Base-by-base conservation (phyloP, 2,888 invertebrate genomes). In the Perithous albicinctus region DNA sequence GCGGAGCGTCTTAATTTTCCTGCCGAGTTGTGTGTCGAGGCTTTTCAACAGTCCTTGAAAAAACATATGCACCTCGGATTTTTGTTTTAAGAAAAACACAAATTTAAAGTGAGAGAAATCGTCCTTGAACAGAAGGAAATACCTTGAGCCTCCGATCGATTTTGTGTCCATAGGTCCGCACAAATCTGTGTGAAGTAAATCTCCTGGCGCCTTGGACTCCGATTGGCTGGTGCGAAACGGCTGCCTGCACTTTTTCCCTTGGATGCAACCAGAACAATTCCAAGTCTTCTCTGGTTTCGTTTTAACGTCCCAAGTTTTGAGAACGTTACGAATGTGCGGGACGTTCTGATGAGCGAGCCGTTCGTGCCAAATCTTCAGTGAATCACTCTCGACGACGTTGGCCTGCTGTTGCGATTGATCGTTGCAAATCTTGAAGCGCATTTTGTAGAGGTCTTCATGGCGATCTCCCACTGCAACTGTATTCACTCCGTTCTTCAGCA, bases 41-140 rank as follows among this genome's bases (percentile, higher is more conserved):
- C 26, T 56, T 5, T 12, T 73, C 3, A 77, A 12, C 12, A 80
- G 64, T 7, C 15, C 75, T 35, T 66, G 23, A 15, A 81, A 59
- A 3, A 26, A 20, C 1, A 12, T 46, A 23, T 18, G 46, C 23
- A 46, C 63, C 8, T 78, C 66, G 1, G 51, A 54, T 46, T 75
- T 78, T 1, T 56, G 10, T 5, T 38, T 78, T 20, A 83, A 38
- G 46, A 83, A 83, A 12, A 29, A 81, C 2, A 83, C 75, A 26
- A 64, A 69, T 70, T 64, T 78, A 4, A 70, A 83, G 35, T 67
- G 74, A 0, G 78, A 80, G 41, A 59, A 81, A 46, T 83, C 83
- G 12, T 83, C 78, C 38, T 83, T 81, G 1, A 81, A 15, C 0
- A 76, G 51, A 0, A 83, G 26, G n/a, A 83, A 83, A 64, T 76